phyloP scores from a whole-genome alignment of 2,113 vertebrate genomes.

The Ammospiza caudacuta region DNA sequence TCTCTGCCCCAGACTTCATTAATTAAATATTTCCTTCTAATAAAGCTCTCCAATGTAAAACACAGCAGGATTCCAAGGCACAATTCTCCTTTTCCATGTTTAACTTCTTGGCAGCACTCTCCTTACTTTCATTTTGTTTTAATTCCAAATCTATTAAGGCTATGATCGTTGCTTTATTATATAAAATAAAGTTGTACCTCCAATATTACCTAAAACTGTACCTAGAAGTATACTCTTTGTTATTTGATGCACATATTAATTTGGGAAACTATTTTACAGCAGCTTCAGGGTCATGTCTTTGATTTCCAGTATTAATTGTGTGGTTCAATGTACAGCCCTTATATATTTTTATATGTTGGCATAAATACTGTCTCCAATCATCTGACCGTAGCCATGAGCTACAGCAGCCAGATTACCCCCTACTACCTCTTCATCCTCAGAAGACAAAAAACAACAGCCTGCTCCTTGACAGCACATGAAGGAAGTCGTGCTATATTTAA shows the following conservation, averaged over 20 bases:
- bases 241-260: not conserved
- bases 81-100: not conserved
- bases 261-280: not conserved
- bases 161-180: not conserved
- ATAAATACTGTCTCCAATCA: not conserved
- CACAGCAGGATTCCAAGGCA: not conserved
- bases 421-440: not conserved
- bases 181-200: not conserved
- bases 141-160: not conserved
- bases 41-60: not conserved
- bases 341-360: not conserved
- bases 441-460: not conserved
- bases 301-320: not conserved
- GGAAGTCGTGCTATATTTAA: not conserved
- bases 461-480: not conserved
- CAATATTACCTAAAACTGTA: not conserved
- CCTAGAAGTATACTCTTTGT: not conserved
- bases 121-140: not conserved
- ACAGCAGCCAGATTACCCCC: not conserved
- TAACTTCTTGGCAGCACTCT: not conserved
- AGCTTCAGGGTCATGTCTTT: not conserved
- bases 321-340: not conserved
- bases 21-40: slow-evolving; percentile 44
- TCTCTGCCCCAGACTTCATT: not conserved
- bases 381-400: not conserved